Conservation (phyloP, 2,797 vertebrate genomes). For the Podarcis lilfordi region DNA sequence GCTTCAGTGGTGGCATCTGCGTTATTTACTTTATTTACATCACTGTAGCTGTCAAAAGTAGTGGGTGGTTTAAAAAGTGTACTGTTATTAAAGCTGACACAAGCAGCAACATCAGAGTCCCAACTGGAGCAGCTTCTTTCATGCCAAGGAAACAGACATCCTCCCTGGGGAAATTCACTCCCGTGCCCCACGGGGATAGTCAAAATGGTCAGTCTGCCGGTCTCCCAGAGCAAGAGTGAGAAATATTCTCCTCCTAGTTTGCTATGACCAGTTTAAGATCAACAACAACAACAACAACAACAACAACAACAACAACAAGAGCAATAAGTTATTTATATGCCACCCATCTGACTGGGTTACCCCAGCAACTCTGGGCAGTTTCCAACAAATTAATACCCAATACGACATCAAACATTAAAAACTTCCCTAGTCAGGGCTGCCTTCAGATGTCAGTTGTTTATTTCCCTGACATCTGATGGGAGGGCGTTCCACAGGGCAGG, state of each 20-base stretch:
- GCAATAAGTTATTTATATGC: too few relatives aligned
- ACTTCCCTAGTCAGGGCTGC: too few relatives aligned
- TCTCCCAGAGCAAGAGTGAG: accelerated
- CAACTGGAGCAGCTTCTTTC: slow-evolving; percentile 32
- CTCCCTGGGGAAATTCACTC: neutral
- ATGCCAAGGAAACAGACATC: slow-evolving; percentile 1
- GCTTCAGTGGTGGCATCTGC: slow-evolving; percentile 64
- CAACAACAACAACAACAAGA: too few relatives aligned
- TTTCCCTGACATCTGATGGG: too few relatives aligned
- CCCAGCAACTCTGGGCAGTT: too few relatives aligned
- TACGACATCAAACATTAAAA: too few relatives aligned
- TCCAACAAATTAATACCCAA: too few relatives aligned
- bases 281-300: neutral
- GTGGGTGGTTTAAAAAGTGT: slow-evolving; percentile 47
- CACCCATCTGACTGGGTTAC: too few relatives aligned
- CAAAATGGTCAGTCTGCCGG: neutral
- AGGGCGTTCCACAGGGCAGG: too few relatives aligned
- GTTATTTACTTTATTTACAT: slow-evolving; percentile 69
- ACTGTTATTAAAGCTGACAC: slow-evolving; percentile 56
- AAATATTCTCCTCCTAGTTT: accelerated
- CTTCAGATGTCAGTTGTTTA: too few relatives aligned
- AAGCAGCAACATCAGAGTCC: slow-evolving; percentile 12
- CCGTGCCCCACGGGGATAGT: neutral
- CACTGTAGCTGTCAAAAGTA: slow-evolving; percentile 61
- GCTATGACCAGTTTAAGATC: neutral